phyloP scores from a whole-genome alignment of 53 echinoderm and acorn worm genomes.

The Antedon mediterranea region DNA sequence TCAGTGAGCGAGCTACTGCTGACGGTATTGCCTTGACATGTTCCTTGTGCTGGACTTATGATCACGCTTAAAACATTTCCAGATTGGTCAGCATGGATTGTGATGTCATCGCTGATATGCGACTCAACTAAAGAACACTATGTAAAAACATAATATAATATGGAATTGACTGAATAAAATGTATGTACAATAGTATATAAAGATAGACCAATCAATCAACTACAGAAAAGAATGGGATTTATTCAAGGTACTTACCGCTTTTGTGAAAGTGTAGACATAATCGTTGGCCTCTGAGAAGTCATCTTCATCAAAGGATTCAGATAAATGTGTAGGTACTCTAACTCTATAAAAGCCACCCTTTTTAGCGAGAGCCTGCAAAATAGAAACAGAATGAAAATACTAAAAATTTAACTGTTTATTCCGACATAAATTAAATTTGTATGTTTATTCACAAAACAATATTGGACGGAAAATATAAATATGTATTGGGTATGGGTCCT shows the following conservation, averaged over 20 bases:
- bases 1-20: slow-evolving; percentile 31
- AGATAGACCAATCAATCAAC: background rate
- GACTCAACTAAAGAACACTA: slow-evolving; percentile 90
- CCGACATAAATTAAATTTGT: too few species aligned
- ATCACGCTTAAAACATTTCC: slow-evolving; percentile 75
- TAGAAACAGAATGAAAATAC: background rate
- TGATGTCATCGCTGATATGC: slow-evolving; percentile 74
- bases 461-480: too few species aligned
- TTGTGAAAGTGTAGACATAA: slow-evolving; percentile 64
- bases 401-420: too few species aligned
- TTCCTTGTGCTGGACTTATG: slow-evolving; percentile 42
- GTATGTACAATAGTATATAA: background rate
- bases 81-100: slow-evolving; percentile 77
- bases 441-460: too few species aligned
- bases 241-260: slow-evolving; percentile 43
- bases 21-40: slow-evolving; percentile 24
- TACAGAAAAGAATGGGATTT: background rate
- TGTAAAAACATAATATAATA: background rate
- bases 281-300: slow-evolving; percentile 11
- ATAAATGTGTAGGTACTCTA: slow-evolving; percentile 37
- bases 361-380: slow-evolving; percentile 43
- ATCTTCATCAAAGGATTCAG: slow-evolving; percentile 17
- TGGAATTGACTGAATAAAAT: background rate
- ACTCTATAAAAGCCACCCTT: slow-evolving; percentile 51
- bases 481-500: too few species aligned